A percentile compares a stretch with the other conserved stretches of the same genome.
Evolutionary conservation across 2,888 invertebrate genomes (phyloP).

Genomic region (Meghimatium bilineatum): DNA sequence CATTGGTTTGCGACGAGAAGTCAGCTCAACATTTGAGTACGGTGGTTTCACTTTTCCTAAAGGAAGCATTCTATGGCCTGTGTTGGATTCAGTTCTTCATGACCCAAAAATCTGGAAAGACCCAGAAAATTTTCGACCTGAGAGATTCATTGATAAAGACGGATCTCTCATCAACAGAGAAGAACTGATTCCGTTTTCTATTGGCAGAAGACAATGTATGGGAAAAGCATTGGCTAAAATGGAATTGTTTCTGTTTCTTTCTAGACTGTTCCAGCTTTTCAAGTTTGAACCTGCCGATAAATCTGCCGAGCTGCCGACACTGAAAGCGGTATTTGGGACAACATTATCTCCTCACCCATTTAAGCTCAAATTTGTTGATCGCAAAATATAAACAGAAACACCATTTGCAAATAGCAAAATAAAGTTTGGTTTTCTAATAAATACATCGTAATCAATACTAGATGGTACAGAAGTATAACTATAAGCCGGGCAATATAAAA

Average conservation of each 20-base stretch:
- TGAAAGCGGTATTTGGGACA: not conserved
- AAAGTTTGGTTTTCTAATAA: too few relatives aligned
- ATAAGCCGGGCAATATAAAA: too few relatives aligned
- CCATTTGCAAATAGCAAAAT: too few relatives aligned
- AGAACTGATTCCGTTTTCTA: slow-evolving; percentile 27
- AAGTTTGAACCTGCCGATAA: slow-evolving; percentile 10
- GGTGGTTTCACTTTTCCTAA: slow-evolving; percentile 63
- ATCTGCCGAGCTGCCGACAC: not conserved
- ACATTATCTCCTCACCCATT: not conserved
- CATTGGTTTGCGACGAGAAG: slow-evolving; percentile 54
- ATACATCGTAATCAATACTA: too few relatives aligned
- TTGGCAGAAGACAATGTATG: not conserved
- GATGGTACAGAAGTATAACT: too few relatives aligned
- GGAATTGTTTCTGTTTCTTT: slow-evolving; percentile 14
- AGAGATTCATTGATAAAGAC: slow-evolving; percentile 54
- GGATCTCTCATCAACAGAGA: slow-evolving; percentile 39
- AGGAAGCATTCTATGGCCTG: slow-evolving; percentile 53
- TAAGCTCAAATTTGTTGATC: slow-evolving; percentile 16
- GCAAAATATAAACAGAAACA: not conserved
- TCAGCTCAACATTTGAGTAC: slow-evolving; percentile 48
- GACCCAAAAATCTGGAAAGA: slow-evolving; percentile 52
- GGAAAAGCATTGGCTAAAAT: slow-evolving; percentile 6
- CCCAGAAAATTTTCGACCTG: slow-evolving; percentile 48
- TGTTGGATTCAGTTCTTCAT: slow-evolving; percentile 54
- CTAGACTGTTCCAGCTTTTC: slow-evolving; percentile 26